Conservation (phyloP, 1,140 invertebrate genomes). For the Hyposmocoma kahamanoa region DNA sequence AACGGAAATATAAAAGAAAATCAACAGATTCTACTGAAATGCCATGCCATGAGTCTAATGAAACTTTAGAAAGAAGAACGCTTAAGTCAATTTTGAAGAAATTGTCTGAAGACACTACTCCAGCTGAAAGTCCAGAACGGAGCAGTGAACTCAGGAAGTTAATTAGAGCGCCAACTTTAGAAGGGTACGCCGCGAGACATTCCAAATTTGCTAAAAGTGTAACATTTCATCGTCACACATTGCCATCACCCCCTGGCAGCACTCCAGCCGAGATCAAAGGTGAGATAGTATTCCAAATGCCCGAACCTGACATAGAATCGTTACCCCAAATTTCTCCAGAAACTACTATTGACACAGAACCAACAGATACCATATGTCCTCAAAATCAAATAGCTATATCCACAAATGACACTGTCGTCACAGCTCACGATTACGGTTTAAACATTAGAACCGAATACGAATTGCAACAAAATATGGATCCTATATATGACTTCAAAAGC, state of each 20-base stretch:
- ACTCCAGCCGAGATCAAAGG: slow-evolving; percentile 46
- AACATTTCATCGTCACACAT: slow-evolving; percentile 88
- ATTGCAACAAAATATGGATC: slow-evolving; percentile 37
- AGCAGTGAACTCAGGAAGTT: slow-evolving; percentile 77
- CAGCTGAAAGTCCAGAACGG: slow-evolving; percentile 58
- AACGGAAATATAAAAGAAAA: slow-evolving; percentile 59
- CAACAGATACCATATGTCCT: slow-evolving; percentile 13
- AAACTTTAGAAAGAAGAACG: slow-evolving; percentile 86
- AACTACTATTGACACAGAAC: slow-evolving; percentile 13
- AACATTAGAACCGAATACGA: slow-evolving; percentile 40
- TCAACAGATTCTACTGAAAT: slow-evolving; percentile 60
- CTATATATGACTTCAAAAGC: slow-evolving; percentile 45
- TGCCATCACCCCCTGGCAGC: slow-evolving; percentile 83
- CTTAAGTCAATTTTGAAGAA: slow-evolving; percentile 91
- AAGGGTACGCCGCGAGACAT: slow-evolving; percentile 90
- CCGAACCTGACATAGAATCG: slow-evolving; percentile 24
- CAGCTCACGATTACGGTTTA: slow-evolving; percentile 24
- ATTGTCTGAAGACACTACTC: slow-evolving; percentile 78
- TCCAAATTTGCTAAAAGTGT: slow-evolving; percentile 92
- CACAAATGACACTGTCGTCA: slow-evolving; percentile 17
- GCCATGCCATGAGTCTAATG: slow-evolving; percentile 86
- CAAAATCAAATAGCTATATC: slow-evolving; percentile 29
- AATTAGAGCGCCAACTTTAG: slow-evolving; percentile 86
- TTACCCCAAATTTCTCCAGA: slow-evolving; percentile 24
- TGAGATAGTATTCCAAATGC: slow-evolving; percentile 44